Percentiles rank a stretch among this genome's conserved stretches.
Evolutionary conservation across 2,113 vertebrate species (phyloP).

Genomic region (Okapia johnstoni): DNA sequence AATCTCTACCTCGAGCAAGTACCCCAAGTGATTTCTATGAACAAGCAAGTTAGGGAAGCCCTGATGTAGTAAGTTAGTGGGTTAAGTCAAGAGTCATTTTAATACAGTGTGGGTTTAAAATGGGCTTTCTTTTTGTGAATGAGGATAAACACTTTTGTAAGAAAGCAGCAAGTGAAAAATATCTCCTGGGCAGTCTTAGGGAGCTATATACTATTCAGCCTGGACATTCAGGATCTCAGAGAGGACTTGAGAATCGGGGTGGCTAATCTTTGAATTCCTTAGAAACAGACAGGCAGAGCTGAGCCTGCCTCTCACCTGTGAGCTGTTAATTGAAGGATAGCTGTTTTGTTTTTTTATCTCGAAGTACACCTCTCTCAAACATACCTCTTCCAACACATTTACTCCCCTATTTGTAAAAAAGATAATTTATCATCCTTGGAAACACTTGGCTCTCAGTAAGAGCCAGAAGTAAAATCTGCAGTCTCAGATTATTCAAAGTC

Average conservation of each 20-base stretch:
- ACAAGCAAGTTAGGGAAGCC: not conserved
- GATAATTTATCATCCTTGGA: not conserved
- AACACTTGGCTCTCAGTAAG: not conserved
- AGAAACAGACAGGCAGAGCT: not conserved
- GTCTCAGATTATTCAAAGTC: not conserved
- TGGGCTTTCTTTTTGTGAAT: not conserved
- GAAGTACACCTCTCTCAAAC: not conserved
- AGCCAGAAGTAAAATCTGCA: not conserved
- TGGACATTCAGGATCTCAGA: not conserved
- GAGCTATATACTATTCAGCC: not conserved
- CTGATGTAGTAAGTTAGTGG: not conserved
- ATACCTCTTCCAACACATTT: not conserved
- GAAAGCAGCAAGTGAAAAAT: not conserved
- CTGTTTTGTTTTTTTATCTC: not conserved
- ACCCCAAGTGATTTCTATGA: not conserved
- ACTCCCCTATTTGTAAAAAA: not conserved
- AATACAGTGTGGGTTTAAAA: not conserved
- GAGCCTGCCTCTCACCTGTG: not conserved
- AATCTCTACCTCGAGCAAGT: not conserved
- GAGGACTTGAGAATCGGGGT: not conserved
- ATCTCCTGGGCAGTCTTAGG: not conserved
- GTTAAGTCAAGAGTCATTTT: conserved; percentile 26
- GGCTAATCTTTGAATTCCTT: not conserved
- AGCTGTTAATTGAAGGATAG: not conserved
- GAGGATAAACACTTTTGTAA: not conserved